Evolutionary conservation across 37 sponge, comb jelly and placozoan genomes (phyloP).

Genomic region (Aplysina aerophoba): DNA sequence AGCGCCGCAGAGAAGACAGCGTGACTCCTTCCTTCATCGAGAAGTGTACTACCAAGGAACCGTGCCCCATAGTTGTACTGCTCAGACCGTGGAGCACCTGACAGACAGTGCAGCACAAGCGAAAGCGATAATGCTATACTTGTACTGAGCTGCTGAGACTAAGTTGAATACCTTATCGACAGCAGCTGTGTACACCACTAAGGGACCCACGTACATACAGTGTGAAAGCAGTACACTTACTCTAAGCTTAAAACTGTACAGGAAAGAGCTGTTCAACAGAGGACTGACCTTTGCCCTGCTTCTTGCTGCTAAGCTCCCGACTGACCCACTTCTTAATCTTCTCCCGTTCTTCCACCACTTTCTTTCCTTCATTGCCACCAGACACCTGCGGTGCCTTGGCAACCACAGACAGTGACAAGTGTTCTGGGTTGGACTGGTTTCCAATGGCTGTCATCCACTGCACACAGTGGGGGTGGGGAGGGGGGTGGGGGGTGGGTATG

Average conservation of each 20-base stretch:
- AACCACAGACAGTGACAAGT: not conserved
- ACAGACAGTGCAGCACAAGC: too few species aligned
- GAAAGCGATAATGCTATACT: too few species aligned
- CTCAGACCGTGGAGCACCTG: too few species aligned
- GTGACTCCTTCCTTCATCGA: slow-evolving; percentile 1
- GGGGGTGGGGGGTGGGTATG: too few species aligned
- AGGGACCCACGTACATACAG: too few species aligned
- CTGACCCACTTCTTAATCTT: slow-evolving; percentile 22
- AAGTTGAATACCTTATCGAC: too few species aligned
- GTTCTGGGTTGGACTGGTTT: not conserved
- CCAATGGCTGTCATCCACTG: slow-evolving; percentile 29
- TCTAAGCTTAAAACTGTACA: too few species aligned
- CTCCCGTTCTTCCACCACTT: slow-evolving; percentile 8
- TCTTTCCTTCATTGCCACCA: too few species aligned
- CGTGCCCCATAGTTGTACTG: not conserved
- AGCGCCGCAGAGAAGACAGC: slow-evolving; percentile 3
- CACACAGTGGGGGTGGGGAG: not conserved
- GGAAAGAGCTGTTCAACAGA: too few species aligned
- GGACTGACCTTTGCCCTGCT: not conserved
- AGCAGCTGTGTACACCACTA: too few species aligned
- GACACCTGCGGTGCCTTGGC: not conserved
- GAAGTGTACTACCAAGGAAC: not conserved
- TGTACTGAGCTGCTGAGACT: too few species aligned
- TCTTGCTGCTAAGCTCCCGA: not conserved
- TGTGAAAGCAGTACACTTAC: too few species aligned